These are phyloP conservation scores for Crioceris asparagi DNA, from an alignment of 2,888 invertebrate genomes.

Conservation along the genomic window DNA sequence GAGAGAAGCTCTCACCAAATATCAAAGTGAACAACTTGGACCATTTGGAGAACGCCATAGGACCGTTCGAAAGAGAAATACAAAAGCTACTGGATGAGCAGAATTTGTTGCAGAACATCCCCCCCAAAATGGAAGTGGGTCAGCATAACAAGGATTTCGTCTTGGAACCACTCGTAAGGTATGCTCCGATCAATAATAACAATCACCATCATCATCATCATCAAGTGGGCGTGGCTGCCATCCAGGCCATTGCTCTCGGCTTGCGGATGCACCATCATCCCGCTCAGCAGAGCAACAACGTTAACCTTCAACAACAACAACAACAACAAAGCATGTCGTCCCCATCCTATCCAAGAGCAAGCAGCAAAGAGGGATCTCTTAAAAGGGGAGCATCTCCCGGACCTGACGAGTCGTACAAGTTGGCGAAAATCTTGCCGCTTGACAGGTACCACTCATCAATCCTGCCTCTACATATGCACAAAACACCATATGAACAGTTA, in stretches of 20 bases:
- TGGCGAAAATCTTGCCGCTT: slow-evolving; percentile 37
- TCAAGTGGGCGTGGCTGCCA: slow-evolving; percentile 67
- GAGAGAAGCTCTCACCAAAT: slow-evolving; percentile 31
- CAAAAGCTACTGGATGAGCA: slow-evolving; percentile 68
- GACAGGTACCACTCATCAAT: too few relatives aligned
- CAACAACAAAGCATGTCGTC: slow-evolving; percentile 35
- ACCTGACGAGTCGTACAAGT: slow-evolving; percentile 29
- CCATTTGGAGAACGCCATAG: slow-evolving; percentile 39
- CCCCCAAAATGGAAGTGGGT: slow-evolving; percentile 49
- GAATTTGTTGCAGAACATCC: slow-evolving; percentile 50
- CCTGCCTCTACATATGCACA: too few relatives aligned
- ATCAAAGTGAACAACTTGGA: slow-evolving; percentile 46
- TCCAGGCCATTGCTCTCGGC: slow-evolving; percentile 57
- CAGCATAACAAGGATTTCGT: slow-evolving; percentile 52
- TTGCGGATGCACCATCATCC: too few relatives aligned
- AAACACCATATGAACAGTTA: too few relatives aligned
- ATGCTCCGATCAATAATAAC: slow-evolving; percentile 46
- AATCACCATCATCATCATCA: too few relatives aligned
- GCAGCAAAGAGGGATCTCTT: slow-evolving; percentile 41
- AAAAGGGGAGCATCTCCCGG: slow-evolving; percentile 37
- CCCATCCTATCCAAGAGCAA: slow-evolving; percentile 35
- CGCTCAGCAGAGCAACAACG: slow-evolving; percentile 36
- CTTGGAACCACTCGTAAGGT: slow-evolving; percentile 36
- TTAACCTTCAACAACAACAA: slow-evolving; percentile 30
- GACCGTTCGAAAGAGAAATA: slow-evolving; percentile 68